These are phyloP conservation scores for Alloscopus bannaensis DNA, from an alignment of 2,888 invertebrate genomes.

Conservation along the genomic window DNA sequence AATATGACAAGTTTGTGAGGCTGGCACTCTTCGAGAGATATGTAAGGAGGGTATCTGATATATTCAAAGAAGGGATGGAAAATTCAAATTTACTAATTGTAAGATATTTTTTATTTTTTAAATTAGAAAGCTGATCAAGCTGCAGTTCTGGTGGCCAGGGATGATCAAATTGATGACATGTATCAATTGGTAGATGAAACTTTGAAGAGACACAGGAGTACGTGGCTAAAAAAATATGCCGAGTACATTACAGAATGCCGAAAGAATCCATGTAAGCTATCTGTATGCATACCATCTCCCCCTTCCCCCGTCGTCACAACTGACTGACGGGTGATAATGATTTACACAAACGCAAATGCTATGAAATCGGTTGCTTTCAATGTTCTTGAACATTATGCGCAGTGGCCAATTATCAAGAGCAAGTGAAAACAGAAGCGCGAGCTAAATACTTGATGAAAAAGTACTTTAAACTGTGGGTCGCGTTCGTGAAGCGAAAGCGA, in stretches of 20 bases:
- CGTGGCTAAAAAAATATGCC: slow-evolving; percentile 44
- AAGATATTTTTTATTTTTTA: neutral
- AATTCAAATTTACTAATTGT: neutral
- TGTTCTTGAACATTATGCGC: slow-evolving; percentile 2
- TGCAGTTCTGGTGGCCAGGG: slow-evolving; percentile 38
- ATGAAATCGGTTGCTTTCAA: neutral
- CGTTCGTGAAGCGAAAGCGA: slow-evolving; percentile 2
- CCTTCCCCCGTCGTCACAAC: no score
- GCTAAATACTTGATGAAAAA: slow-evolving; percentile 30
- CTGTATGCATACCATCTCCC: no score
- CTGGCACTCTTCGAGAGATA: slow-evolving; percentile 43
- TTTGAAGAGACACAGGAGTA: neutral
- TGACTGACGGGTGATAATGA: neutral
- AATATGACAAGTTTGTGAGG: slow-evolving; percentile 45
- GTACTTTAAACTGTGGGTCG: slow-evolving; percentile 49
- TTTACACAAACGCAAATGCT: neutral
- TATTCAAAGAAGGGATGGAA: neutral
- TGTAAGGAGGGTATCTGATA: slow-evolving; percentile 9
- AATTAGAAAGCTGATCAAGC: slow-evolving; percentile 51
- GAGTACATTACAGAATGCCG: slow-evolving; percentile 17
- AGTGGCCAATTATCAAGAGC: slow-evolving; percentile 15
- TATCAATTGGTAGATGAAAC: slow-evolving; percentile 40
- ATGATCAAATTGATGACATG: slow-evolving; percentile 48
- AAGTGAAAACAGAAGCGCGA: slow-evolving; percentile 9
- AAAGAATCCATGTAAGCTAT: slow-evolving; percentile 25